Base-by-base conservation (phyloP, 2,113 vertebrate genomes). In the Indicator indicator region DNA sequence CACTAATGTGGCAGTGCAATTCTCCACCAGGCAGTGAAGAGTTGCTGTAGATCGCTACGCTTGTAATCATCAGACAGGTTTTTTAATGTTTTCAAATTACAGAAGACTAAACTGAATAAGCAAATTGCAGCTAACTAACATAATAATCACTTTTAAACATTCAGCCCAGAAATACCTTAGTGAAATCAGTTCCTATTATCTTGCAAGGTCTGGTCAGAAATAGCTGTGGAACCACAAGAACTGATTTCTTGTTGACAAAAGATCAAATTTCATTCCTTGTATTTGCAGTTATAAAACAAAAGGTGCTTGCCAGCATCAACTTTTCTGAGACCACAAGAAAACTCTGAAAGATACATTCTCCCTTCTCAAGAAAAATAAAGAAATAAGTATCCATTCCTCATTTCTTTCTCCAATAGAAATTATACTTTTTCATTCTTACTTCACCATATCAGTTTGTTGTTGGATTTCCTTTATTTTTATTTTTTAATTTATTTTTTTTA, bases 191-290 rank as follows among this genome's bases (percentile, higher is more conserved):
- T 83, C 86, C 56, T 83, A 14, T 88, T 88, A 30, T 69, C 68
- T 83, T 85, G 44, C 38, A 79, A 55, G 23, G 19, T 79, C 44
- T 87, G 56, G 46, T 67, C 54, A 82, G 65, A 80, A 94, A 38
- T 84, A 67, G 60, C 79, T 79, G n/a, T 52, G 56, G 67, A 27
- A 69, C 74, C 21, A 28, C 46, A 90, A 82, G 40, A 60, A 48
- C 71, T 85, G 30, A 63, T 80, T 64, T 89, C 59, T 20, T 83
- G 85, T 65, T 85, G 89, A 79, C 0, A 0, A 83, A 96, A 82
- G 83, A 83, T 89, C 78, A 62, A 19, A 86, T 90, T 91, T 91
- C 71, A 40, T 89, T 65, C 70, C 50, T 88, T 92, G 77, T 44
- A 42, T 88, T 81, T 81, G 48, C n/a, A 70, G 76, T 93, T 84